Percentiles rank a stretch among this genome's conserved stretches.
These are phyloP conservation scores for Tachypleus tridentatus DNA, from an alignment of 1,140 invertebrate species.

Conservation along the genomic window DNA sequence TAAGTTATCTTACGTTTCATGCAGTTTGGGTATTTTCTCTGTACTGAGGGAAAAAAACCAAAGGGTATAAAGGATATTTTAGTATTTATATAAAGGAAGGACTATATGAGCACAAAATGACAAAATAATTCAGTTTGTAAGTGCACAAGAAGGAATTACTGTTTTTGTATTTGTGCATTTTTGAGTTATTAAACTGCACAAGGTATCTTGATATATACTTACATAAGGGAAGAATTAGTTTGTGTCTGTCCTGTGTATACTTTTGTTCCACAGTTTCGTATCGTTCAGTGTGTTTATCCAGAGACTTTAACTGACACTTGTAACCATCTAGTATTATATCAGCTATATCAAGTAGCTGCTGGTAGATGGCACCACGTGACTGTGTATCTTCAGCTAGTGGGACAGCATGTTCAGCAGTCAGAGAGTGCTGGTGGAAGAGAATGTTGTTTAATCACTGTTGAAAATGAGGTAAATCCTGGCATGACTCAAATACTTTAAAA, in stretches of 20 bases:
- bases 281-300: constrained; percentile 41
- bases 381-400: constrained; percentile 33
- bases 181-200: too few relatives aligned
- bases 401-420: constrained; percentile 24
- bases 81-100: too few relatives aligned
- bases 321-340: constrained; percentile 63
- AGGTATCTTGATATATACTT: constrained; percentile 26
- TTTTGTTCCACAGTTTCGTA: constrained; percentile 46
- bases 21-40: too few relatives aligned
- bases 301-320: constrained; percentile 52
- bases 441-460: neutral
- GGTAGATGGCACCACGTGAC: constrained; percentile 40
- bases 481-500: too few relatives aligned
- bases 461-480: too few relatives aligned
- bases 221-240: constrained; percentile 47
- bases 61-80: too few relatives aligned
- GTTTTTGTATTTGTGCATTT: too few relatives aligned
- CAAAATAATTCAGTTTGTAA: too few relatives aligned
- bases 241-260: constrained; percentile 49
- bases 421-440: constrained; percentile 23
- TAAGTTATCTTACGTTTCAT: too few relatives aligned
- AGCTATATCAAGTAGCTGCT: constrained; percentile 56
- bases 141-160: too few relatives aligned
- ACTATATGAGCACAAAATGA: too few relatives aligned
- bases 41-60: too few relatives aligned